Evolutionary conservation across 2,888 invertebrate genomes (phyloP).

Genomic region (Oscheius onirici): DNA sequence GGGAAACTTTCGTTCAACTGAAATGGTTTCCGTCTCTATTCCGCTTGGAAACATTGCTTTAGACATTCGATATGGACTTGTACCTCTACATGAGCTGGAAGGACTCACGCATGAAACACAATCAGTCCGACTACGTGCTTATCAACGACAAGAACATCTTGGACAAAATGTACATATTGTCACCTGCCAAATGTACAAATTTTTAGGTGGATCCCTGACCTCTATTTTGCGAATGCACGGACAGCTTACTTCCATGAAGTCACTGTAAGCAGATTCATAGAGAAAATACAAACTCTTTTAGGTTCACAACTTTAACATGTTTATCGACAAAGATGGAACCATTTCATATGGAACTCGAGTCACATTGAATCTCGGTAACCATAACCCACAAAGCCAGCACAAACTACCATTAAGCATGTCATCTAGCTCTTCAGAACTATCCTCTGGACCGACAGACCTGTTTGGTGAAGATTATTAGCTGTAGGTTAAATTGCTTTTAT

Average conservation of each 20-base stretch:
- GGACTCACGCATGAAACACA: conserved; percentile 55
- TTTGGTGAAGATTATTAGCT: conserved; percentile 98
- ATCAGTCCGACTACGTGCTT: conserved; percentile 53
- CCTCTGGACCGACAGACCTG: conserved; percentile 97
- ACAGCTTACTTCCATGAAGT: conserved; percentile 63
- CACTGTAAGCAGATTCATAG: background rate
- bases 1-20: conserved; percentile 62
- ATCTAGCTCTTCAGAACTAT: conserved; percentile 99
- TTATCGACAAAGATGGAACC: conserved; percentile 55
- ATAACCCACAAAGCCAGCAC: too few relatives aligned
- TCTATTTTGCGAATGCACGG: conserved; percentile 64
- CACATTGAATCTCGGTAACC: conserved; percentile 38
- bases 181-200: background rate
- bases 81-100: conserved; percentile 66
- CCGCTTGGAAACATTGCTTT: conserved; percentile 16
- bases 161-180: conserved; percentile 42
- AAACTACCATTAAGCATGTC: conserved; percentile 91
- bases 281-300: conserved; percentile 1
- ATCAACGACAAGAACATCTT: conserved; percentile 59
- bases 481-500: too few relatives aligned
- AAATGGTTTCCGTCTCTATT: conserved; percentile 47
- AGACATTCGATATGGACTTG: conserved; percentile 66
- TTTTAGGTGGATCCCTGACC: conserved; percentile 58
- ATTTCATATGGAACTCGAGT: conserved; percentile 61
- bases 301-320: conserved; percentile 67